These are phyloP conservation scores for Apodemia mormo DNA, from an alignment of 2,888 invertebrate species.

Conservation along the genomic window DNA sequence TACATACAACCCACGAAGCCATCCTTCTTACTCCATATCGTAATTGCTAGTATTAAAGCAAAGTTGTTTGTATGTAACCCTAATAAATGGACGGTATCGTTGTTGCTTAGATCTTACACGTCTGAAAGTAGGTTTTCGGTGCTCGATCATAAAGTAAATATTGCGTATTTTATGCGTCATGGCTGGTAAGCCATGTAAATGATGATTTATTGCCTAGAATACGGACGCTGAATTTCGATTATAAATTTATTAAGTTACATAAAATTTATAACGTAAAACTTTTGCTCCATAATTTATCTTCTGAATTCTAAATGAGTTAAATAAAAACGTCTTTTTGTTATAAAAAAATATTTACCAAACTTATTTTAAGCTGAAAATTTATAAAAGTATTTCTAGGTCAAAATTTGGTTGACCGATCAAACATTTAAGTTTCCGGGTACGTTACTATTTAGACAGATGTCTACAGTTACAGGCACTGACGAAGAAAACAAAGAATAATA, in stretches of 20 bases:
- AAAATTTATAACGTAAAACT: conserved; percentile 4
- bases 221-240: conserved; percentile 10
- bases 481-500: too few relatives aligned
- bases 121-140: conserved; percentile 14
- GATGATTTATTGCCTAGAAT: conserved; percentile 2
- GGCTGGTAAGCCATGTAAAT: conserved; percentile 10
- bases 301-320: neutral
- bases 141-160: conserved; percentile 10
- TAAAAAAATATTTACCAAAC: too few relatives aligned
- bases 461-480: too few relatives aligned
- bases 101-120: conserved; percentile 10
- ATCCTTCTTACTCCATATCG: neutral
- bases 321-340: too few relatives aligned
- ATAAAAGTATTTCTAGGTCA: too few relatives aligned
- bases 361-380: too few relatives aligned
- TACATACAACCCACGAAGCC: neutral
- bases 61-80: conserved; percentile 12
- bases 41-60: conserved; percentile 9
- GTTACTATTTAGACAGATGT: too few relatives aligned
- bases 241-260: conserved; percentile 9
- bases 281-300: neutral
- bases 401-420: too few relatives aligned
- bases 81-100: conserved; percentile 7
- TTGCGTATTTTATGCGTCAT: conserved; percentile 4
- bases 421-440: too few relatives aligned